phyloP scores from a whole-genome alignment of 2,888 invertebrate species.

The Cephus rjabovi region DNA sequence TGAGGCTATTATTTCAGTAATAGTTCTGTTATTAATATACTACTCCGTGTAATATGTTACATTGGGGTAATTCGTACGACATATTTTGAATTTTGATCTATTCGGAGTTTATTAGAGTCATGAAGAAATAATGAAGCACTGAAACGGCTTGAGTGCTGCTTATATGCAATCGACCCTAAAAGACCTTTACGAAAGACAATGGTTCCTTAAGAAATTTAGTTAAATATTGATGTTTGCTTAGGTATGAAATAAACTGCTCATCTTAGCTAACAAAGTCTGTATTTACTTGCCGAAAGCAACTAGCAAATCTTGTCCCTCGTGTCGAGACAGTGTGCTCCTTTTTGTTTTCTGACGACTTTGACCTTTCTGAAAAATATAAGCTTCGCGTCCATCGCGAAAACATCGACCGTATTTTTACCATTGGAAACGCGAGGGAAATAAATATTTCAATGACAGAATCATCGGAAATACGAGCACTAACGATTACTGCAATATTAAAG shows the following conservation, averaged over 20 bases:
- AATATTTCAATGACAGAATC: not conserved
- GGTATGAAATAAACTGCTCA: too few species aligned
- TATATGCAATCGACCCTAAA: not conserved
- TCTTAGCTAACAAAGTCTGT: too few species aligned
- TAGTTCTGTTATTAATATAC: not conserved
- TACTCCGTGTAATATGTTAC: not conserved
- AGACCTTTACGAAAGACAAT: not conserved
- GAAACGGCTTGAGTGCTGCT: not conserved
- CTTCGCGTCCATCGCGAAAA: not conserved
- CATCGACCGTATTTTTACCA: not conserved
- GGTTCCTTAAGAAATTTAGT: not conserved
- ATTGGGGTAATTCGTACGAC: not conserved
- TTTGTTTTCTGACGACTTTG: not conserved
- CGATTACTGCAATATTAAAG: not conserved
- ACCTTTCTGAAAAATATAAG: not conserved
- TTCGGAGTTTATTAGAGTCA: not conserved
- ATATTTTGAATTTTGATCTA: not conserved
- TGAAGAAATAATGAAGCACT: not conserved
- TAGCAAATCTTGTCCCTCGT: not conserved
- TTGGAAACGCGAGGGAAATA: not conserved
- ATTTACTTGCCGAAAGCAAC: not conserved
- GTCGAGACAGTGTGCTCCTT: not conserved
- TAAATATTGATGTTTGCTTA: not conserved
- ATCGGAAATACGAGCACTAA: not conserved
- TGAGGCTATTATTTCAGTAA: not conserved